Evolutionary conservation across 2,113 vertebrate species (phyloP).

Genomic region (Mystacornis crossleyi): DNA sequence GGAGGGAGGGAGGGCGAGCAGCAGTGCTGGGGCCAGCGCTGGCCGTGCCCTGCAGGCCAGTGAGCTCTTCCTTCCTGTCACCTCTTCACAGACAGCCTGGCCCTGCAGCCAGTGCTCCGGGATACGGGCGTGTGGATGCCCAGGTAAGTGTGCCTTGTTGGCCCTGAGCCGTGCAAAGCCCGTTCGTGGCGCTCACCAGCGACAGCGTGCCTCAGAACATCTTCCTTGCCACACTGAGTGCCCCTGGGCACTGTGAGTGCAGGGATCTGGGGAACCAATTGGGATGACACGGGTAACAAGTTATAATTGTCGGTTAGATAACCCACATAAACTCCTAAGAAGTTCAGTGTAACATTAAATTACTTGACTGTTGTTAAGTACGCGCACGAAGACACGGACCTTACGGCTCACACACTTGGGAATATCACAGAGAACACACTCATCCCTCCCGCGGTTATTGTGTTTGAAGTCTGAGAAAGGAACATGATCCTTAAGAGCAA

Average conservation of each 20-base stretch:
- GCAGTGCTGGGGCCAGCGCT: background rate
- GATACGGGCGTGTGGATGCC: rapidly evolving
- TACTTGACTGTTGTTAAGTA: no score
- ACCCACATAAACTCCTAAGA: background rate
- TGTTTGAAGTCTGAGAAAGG: background rate
- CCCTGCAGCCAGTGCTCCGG: background rate
- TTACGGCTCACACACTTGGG: background rate
- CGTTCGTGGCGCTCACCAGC: background rate
- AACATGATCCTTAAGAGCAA: background rate
- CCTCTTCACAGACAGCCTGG: background rate
- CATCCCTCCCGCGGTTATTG: background rate
- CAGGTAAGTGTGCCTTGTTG: background rate
- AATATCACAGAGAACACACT: background rate
- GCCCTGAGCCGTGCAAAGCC: background rate
- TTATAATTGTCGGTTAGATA: background rate
- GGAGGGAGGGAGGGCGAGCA: background rate
- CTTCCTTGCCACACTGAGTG: rapidly evolving
- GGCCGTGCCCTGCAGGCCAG: background rate
- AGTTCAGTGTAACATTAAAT: background rate
- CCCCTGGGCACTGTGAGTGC: background rate
- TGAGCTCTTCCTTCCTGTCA: background rate
- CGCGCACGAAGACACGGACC: rapidly evolving
- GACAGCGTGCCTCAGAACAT: background rate
- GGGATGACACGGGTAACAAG: background rate
- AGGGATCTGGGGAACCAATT: background rate